These are phyloP conservation scores for Matsumyia berberina DNA, from an alignment of 2,888 invertebrate species.

Conservation along the genomic window DNA sequence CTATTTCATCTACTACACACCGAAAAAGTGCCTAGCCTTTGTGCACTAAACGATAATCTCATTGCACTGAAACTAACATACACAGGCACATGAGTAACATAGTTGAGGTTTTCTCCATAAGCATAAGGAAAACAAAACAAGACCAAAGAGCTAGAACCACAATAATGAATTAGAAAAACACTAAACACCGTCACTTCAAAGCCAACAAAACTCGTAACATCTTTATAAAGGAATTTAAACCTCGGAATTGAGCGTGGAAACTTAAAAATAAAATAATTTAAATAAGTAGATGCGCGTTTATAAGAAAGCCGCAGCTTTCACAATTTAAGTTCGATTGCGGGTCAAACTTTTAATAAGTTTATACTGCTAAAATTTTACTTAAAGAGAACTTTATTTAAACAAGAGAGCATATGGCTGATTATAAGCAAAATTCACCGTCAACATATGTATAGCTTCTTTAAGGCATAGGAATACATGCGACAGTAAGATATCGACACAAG, in stretches of 20 bases:
- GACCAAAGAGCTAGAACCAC: slow-evolving; percentile 7
- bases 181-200: not conserved
- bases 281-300: not conserved
- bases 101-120: slow-evolving; percentile 1
- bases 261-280: slow-evolving; percentile 13
- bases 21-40: slow-evolving; percentile 13
- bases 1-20: slow-evolving; percentile 40
- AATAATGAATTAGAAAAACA: slow-evolving; percentile 1
- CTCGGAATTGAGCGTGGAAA: slow-evolving; percentile 61
- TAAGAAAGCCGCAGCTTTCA: not conserved
- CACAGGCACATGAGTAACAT: not conserved
- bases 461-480: slow-evolving; percentile 1
- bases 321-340: not conserved
- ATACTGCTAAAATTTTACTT: not conserved
- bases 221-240: slow-evolving; percentile 57
- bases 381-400: not conserved
- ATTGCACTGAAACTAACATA: slow-evolving; percentile 14
- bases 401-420: not conserved
- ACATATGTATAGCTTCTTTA: not conserved
- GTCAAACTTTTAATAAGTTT: slow-evolving; percentile 3
- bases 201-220: slow-evolving; percentile 5
- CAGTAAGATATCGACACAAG: not conserved
- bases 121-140: not conserved
- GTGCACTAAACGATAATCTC: slow-evolving; percentile 10
- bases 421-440: not conserved